Base-by-base conservation (phyloP, 2,113 vertebrate species). In the Vulpes vulpes region DNA sequence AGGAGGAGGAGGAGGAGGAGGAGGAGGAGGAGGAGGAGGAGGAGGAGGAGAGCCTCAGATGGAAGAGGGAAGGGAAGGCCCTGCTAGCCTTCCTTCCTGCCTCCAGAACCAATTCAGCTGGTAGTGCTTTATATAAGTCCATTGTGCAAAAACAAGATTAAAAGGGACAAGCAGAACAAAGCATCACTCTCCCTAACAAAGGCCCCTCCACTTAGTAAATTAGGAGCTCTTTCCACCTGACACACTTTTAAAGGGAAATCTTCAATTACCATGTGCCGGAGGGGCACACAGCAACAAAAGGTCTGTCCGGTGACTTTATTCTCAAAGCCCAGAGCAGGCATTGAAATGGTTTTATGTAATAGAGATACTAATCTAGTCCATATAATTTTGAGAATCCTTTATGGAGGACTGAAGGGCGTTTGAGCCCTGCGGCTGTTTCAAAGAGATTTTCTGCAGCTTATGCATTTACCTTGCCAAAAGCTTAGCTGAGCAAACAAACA, bases 151-250 rank as follows among this genome's bases (percentile, higher is more conserved):
- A 98, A 96, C 97, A 97, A 98, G 98, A 99, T 99, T 98, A 98
- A 98, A 98, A 98, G 95, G 96, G 98, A 98, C 96, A 98, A 97
- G 91, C 23, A 10, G 98, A 98, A 99, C 98, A 99, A 99, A 99
- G 98, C 96, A 20, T 10, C 82, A 43, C 89, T 95, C 88, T 98
- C 91, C 90, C 90, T 96, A 90, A 98, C 96, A 98, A 98, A 98
- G 94, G 86, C 88, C 81, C 93, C 96, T 98, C 98, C 98, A 98
- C 98, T 99, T 98, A 98, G 98, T 97, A 98, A 98, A 98, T 97
- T 97, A 98, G 96, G 95, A 71, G 95, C 97, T 98, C 98, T 97
- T 98, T 98, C 98, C 97, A 98, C 97, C 98, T 98, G 98, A 98
- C 97, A 96, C 98, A 91, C 93, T 98, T 98, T 98, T 98, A 98